phyloP scores from a whole-genome alignment of 2,113 vertebrate genomes.

The Glareola pratincola region DNA sequence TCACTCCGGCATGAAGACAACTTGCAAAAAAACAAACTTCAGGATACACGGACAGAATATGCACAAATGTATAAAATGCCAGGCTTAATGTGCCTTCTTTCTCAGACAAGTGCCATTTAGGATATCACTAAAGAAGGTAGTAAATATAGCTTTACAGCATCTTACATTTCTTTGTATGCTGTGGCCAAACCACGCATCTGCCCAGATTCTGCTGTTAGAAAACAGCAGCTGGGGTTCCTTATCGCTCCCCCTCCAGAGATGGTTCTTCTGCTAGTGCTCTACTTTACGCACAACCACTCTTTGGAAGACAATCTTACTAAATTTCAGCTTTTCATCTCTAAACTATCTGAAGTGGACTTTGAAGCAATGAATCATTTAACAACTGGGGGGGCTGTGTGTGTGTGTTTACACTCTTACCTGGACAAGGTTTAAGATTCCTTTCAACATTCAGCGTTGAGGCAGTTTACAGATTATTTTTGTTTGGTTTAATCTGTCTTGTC shows the following conservation, averaged over 20 bases:
- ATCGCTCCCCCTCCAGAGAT: fast-evolving
- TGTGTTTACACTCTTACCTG: neutral
- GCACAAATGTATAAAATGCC: neutral
- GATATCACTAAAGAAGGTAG: neutral
- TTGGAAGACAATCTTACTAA: neutral
- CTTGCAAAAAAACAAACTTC: neutral
- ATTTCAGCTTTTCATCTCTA: neutral
- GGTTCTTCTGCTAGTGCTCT: neutral
- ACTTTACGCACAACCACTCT: neutral
- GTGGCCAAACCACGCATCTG: neutral
- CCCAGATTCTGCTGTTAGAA: neutral
- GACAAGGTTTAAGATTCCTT: neutral
- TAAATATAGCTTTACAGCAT: neutral
- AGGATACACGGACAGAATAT: neutral
- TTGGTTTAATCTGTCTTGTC: neutral
- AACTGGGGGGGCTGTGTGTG: no score
- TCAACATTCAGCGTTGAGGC: neutral
- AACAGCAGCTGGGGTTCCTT: neutral
- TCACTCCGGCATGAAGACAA: neutral
- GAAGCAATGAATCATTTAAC: neutral
- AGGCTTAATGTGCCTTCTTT: neutral
- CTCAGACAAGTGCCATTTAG: neutral
- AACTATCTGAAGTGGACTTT: neutral
- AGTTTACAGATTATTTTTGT: neutral
- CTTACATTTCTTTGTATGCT: neutral